Evolutionary conservation across 92 coral and sea anemone species (phyloP), one percentile per base, ranked within the genome.

Genomic region (Epizoanthus fatuus): DNA sequence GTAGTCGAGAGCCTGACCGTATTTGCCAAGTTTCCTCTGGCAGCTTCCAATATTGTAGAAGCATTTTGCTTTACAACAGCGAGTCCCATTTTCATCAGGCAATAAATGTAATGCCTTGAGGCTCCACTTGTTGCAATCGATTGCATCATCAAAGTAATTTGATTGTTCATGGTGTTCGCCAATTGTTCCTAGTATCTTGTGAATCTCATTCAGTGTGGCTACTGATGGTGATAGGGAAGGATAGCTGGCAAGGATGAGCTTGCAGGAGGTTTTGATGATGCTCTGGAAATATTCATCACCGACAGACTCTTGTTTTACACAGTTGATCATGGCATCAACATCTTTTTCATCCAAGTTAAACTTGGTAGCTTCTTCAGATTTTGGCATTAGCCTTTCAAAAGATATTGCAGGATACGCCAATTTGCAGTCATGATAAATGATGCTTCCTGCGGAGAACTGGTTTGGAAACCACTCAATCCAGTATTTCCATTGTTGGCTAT

Each of bases 401-500:
- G 42, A 56, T n/a, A 62, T 78, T 39, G 22, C 17, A 22, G 17
- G 72, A 78, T 57, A 44, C 25, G 44, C 15, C 42, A 16, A 55
- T 32, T 22, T 56, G 69, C 63, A 63, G 7, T 58, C 17, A 38
- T 78, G 10, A 78, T 78, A 78, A 40, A 78, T 66, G 40, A 32
- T 14, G 22, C 16, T 32, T 29, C 84, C 84, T 7, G 58, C 71
- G 3, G 84, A 56, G n/a, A 60, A 52, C 58, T 58, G 84, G 51
- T 59, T 54, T 58, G 84, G 68, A 38, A 78, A 42, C 69, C 65
- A 78, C n/a, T 63, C 5, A 17, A 78, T 14, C 84, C 84, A 78
- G 35, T 78, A 78, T 49, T 11, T 60, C 84, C 68, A 60, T 10
- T 78, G 56, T 25, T 63, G 32, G 32, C 37, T 63, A 2, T 57